These are phyloP conservation scores for Coranthus polyacanthus DNA, from an alignment of 2,797 vertebrate genomes.

Conservation along the genomic window DNA sequence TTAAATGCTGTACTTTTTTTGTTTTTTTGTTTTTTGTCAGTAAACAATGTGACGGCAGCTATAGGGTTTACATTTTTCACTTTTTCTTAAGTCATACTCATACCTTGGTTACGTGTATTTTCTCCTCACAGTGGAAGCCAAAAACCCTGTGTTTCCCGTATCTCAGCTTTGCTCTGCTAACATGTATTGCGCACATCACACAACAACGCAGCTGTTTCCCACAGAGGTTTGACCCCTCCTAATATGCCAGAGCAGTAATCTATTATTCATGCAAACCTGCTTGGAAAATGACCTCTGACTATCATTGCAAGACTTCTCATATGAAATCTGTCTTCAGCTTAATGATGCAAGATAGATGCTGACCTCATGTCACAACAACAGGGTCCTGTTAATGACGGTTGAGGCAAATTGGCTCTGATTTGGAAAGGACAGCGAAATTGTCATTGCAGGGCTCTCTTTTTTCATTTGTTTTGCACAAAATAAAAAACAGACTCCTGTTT, in stretches of 20 bases:
- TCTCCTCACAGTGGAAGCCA: too few species aligned
- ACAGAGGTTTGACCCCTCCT: conserved; percentile 45
- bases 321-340: conserved; percentile 66
- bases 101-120: too few species aligned
- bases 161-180: background rate
- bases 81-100: too few species aligned
- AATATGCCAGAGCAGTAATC: conserved; percentile 55
- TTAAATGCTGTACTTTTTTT: background rate
- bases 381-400: conserved; percentile 47
- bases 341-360: conserved; percentile 70
- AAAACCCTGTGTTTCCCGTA: background rate
- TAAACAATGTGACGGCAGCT: background rate
- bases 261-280: conserved; percentile 70
- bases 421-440: conserved; percentile 3
- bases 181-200: conserved; percentile 13
- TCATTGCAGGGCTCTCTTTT: conserved; percentile 1
- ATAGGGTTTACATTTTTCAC: too few species aligned
- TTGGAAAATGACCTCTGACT: conserved; percentile 62
- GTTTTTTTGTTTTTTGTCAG: background rate
- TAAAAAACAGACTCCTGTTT: conserved; percentile 34
- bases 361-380: conserved; percentile 46
- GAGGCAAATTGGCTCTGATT: conserved; percentile 19
- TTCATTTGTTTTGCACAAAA: conserved; percentile 18
- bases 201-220: conserved; percentile 49
- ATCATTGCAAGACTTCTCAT: conserved; percentile 51